Evolutionary conservation across 2,797 vertebrate genomes (phyloP), one percentile per base, ranked within the genome.

Genomic region (Acridotheres tristis): DNA sequence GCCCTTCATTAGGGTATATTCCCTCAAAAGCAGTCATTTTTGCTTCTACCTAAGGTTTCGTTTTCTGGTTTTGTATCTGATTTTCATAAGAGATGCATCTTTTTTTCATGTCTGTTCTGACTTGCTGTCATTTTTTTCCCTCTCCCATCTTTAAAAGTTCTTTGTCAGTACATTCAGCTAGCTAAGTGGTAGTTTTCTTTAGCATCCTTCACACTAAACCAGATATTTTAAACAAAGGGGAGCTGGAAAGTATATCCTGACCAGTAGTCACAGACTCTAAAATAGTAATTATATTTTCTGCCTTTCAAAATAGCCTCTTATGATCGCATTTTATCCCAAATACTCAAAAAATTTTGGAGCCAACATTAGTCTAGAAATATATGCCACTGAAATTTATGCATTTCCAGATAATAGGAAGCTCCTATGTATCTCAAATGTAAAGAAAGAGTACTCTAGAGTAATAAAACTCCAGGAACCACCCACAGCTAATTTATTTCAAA

Each of bases 401-500:
- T 94, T 92, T 91, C 38, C 61, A 89, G 78, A 95, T 90, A 94
- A 95, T 13, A 89, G 50, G 26, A 80, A 55, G 16, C 13, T 57
- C 65, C 84, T 85, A 62, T 43, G 13, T 76, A 85, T 92, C 69
- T 94, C 62, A 90, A 87, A 92, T 83, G 85, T 78, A 85, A 88
- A 94, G 79, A 61, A 77, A 77, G 58, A 78, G 34, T 59, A 88
- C 66, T 54, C 91, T 78, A 58, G 81, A 92, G 85, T 69, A 71
- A 92, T 61, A 87, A 88, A 92, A 91, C 74, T 86, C 66, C 36
- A 90, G 59, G 65, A 97, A 80, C 48, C 47, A 95, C 81, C 61
- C 79, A 94, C 66, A 78, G 74, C 43, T 96, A 88, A 95, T 96
- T 95, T 95, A 94, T 97, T 97, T 95, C 68, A 88, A 93, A 93